Evolutionary conservation across 2,888 invertebrate species (phyloP).

Genomic region (Smittia sp.): DNA sequence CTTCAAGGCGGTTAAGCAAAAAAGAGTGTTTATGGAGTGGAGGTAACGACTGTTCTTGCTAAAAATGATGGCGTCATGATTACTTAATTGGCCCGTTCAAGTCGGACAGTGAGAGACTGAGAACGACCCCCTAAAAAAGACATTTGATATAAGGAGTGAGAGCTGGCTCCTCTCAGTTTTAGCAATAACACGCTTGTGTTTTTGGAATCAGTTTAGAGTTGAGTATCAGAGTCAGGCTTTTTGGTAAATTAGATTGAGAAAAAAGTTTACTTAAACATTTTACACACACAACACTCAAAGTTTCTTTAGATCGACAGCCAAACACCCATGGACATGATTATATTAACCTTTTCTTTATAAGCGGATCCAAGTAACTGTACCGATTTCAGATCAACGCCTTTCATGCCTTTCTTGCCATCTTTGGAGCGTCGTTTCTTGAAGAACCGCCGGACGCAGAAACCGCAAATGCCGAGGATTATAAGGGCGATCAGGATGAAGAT

Average conservation of each 20-base stretch:
- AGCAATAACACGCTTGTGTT: neutral
- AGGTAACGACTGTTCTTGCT: neutral
- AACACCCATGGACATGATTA: conserved; percentile 41
- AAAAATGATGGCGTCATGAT: neutral
- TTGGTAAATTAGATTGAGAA: conserved; percentile 11
- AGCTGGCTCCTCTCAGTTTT: neutral
- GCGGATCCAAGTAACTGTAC: conserved; percentile 94
- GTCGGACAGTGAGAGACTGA: neutral
- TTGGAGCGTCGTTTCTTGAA: conserved; percentile 89
- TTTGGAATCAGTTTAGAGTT: neutral
- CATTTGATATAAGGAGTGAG: neutral
- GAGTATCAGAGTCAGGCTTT: neutral
- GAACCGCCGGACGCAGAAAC: conserved; percentile 89
- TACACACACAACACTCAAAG: conserved; percentile 39
- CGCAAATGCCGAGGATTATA: conserved; percentile 79
- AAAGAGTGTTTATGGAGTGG: no score
- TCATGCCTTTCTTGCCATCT: conserved; percentile 91
- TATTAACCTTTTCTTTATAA: conserved; percentile 90
- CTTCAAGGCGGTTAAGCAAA: no score
- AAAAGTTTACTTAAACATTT: neutral
- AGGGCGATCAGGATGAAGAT: conserved; percentile 78
- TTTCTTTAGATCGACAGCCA: conserved; percentile 33
- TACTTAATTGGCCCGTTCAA: neutral
- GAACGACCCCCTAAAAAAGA: neutral
- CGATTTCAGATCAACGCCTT: conserved; percentile 94